A percentile compares a stretch with the other conserved stretches of the same genome.
Conservation (phyloP, 1,140 invertebrate species). For the Prorops nasuta region DNA sequence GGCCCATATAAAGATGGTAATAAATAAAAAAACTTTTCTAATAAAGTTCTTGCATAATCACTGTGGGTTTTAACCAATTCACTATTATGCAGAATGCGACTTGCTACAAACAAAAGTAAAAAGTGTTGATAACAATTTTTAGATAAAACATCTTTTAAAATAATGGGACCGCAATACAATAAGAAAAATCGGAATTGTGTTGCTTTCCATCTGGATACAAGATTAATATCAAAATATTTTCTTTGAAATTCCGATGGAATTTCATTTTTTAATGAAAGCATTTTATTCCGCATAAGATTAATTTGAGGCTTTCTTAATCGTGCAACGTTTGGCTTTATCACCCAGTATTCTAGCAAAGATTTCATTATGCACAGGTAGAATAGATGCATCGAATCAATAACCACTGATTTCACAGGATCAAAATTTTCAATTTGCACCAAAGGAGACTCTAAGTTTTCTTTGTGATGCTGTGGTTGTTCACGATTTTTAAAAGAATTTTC, state of each 20-base stretch:
- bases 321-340: background rate
- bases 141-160: background rate
- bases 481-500: background rate
- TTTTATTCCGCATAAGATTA: constrained; percentile 1
- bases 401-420: background rate
- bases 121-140: background rate
- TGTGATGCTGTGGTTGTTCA: background rate
- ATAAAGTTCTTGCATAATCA: background rate
- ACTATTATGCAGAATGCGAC: background rate
- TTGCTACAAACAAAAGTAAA: background rate
- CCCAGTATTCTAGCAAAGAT: background rate
- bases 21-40: background rate
- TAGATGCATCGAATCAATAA: background rate
- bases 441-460: background rate
- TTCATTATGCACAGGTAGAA: background rate
- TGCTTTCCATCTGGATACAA: constrained; percentile 12
- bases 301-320: background rate
- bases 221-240: constrained; percentile 12
- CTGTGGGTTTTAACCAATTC: background rate
- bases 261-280: background rate
- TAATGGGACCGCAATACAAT: too few species aligned
- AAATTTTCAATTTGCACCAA: background rate
- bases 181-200: too few species aligned
- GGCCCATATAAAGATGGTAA: background rate
- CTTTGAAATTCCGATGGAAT: constrained; percentile 16